Evolutionary conservation across 2,113 vertebrate genomes (phyloP).

Genomic region (Noturus placidus): DNA sequence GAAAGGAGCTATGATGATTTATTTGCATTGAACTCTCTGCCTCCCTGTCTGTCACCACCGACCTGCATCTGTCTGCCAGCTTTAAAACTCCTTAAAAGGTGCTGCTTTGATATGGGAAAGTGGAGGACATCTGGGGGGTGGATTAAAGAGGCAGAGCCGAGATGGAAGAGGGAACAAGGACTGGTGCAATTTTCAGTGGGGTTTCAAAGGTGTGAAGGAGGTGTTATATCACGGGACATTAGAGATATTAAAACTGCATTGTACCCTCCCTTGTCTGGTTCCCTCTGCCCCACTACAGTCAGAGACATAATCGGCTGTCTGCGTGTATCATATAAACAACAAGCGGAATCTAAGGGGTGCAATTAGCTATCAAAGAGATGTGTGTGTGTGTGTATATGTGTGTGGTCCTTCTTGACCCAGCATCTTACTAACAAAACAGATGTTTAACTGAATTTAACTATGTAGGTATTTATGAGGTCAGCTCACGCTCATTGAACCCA

Average conservation of each 20-base stretch:
- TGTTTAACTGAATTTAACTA: neutral
- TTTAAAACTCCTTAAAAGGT: neutral
- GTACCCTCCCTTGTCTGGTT: slow-evolving; percentile 9
- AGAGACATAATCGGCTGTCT: slow-evolving; percentile 5
- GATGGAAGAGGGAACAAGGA: neutral
- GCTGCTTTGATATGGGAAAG: slow-evolving; percentile 50
- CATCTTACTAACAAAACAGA: neutral
- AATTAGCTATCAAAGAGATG: slow-evolving; percentile 54
- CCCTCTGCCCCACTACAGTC: neutral
- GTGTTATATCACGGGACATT: neutral
- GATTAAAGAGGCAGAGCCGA: neutral
- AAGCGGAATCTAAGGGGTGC: slow-evolving; percentile 48
- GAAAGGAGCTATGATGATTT: neutral
- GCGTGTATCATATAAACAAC: slow-evolving; percentile 44
- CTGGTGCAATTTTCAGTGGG: neutral
- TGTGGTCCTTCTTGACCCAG: neutral
- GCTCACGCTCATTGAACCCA: neutral
- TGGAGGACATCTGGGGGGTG: neutral
- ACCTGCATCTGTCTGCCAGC: slow-evolving; percentile 4
- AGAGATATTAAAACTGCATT: neutral
- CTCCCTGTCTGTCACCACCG: neutral
- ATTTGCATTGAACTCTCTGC: neutral
- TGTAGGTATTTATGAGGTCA: neutral
- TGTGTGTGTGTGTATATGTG: neutral
- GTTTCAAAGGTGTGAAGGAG: neutral